phyloP scores from a whole-genome alignment of 1,140 invertebrate species.

The Temnothorax nylanderi region DNA sequence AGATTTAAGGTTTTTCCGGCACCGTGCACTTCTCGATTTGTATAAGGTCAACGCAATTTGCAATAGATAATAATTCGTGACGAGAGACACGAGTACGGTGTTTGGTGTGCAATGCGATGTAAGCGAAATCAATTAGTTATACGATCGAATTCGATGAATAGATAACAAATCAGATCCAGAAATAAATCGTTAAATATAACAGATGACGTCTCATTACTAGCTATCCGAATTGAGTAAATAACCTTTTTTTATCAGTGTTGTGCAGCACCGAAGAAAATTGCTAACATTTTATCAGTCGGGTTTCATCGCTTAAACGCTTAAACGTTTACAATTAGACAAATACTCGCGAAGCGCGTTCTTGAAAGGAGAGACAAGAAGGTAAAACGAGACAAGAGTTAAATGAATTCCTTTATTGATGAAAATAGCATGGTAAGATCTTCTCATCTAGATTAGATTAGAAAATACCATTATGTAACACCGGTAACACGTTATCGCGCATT shows the following conservation, averaged over 20 bases:
- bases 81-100: background rate
- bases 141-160: background rate
- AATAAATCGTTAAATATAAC: background rate
- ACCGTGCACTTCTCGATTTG: background rate
- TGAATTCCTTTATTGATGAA: background rate
- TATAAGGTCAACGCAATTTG: background rate
- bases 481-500: background rate
- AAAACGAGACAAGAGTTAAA: background rate
- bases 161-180: constrained; percentile 16
- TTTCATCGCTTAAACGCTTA: background rate
- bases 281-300: constrained; percentile 26
- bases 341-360: background rate
- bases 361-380: background rate
- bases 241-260: constrained; percentile 32
- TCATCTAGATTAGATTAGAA: constrained; percentile 26
- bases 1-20: background rate
- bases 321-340: background rate
- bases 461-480: constrained; percentile 10
- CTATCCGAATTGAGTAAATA: constrained; percentile 41
- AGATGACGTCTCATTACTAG: background rate
- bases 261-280: constrained; percentile 25
- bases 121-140: no score
- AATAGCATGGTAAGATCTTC: constrained; percentile 6
- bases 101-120: background rate
- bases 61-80: background rate